Base-by-base conservation (phyloP, 2,888 invertebrate genomes). In the Oegoconia quadripuncta region DNA sequence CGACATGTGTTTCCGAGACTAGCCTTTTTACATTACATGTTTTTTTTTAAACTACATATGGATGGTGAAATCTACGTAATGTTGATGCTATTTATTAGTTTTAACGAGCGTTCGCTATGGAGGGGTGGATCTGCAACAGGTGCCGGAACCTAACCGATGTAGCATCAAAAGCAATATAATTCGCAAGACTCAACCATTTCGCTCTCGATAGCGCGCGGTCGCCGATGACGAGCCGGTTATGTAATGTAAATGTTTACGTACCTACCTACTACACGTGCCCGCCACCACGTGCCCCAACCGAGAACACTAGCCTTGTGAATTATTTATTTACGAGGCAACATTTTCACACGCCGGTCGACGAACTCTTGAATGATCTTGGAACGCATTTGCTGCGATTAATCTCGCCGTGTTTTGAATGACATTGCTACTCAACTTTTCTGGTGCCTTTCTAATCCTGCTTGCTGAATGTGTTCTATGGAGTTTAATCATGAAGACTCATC, bases 261-360 rank as follows among this genome's bases (percentile, higher is more conserved):
- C 80, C 77, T 79, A 82, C 79, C 77, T 81, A 78, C 74, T 64
- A 74, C 84, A 86, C 86, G 84, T 77, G 79, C 74, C 64, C 64
- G 70, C 64, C 52, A 73, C 80, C 86, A 82, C 84, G 86, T 83
- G 82, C 80, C 77, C 78, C 74, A 74, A 73, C 76, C 67, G 73
- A 79, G 80, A 83, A 82, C 82, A 84, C 86, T 84, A 87, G 86
- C 86, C 86, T 87, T 87, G 86, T 87, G 86, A 87, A 86, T 86
- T 87, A 87, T 87, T 86, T 87, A 87, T 87, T 87, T 87, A 84
- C 86, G 86, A 84, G 65, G 63, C 82, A 82, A 81, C 84, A 84
- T 86, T 84, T 84, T 86, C 86, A 83, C 86, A 86, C 86, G 86
- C 77, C 80, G 86, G 86, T 84, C 86, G 76, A 73, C 57, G 86